Evolutionary conservation across 2,113 vertebrate species (phyloP), one percentile per base, ranked within the genome.

Genomic region (Poeciliopsis prolifica): DNA sequence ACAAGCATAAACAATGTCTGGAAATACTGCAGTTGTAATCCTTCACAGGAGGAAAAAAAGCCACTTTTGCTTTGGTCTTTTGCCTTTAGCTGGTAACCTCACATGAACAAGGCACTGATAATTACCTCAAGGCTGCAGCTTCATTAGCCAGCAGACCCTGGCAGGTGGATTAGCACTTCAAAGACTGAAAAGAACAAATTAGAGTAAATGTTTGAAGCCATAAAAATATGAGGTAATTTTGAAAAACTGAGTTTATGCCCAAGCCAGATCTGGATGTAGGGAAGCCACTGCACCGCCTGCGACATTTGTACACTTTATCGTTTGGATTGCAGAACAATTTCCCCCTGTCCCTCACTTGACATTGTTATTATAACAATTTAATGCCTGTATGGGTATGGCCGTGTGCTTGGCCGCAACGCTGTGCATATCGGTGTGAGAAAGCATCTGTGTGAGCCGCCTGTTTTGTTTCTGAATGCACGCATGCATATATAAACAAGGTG

Each of bases 111-210:
- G 69, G 72, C 66, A 26, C 81, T 80, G 70, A 87, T 85, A 89
- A 87, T 88, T 80, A 91, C 75, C 77, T 81, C 48, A 81, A 83
- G 77, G 81, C 70, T 75, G 72, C 35, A 29, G 83, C 80, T 81
- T 86, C 73, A 84, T 88, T 84, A 85, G 80, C 82, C 72, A 78
- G 44, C 79, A 78, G 75, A 83, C 79, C 86, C 86, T 85, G 83
- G 83, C 72, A 70, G 64, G 78, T 31, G 22, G 80, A 85, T 92
- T 86, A 83, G 78, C 80, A 87, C 85, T 88, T 91, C 85, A 91
- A 85, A 87, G 81, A 79, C 30, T 22, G 60, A 19, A 65, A 35
- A 64, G 51, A 64, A 30, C 64, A 61, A 67, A 75, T 33, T 54
- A 72, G 63, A 54, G 29, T 68, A 48, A 48, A 61, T 54, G 72